phyloP scores from a whole-genome alignment of 2,888 invertebrate genomes.

The Nomada ferruginata region DNA sequence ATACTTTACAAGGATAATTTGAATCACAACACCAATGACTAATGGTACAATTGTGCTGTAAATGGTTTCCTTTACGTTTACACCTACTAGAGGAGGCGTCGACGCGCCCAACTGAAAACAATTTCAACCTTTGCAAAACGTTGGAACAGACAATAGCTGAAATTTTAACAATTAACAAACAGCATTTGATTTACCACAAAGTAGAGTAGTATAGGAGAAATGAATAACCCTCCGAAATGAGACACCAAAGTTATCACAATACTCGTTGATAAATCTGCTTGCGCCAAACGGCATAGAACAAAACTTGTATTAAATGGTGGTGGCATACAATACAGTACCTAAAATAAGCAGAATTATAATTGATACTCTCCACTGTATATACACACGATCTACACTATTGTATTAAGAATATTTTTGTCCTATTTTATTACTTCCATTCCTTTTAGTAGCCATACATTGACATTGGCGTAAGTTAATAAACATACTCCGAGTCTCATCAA shows the following conservation, averaged over 20 bases:
- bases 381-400: not conserved
- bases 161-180: not conserved
- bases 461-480: slow-evolving; percentile 73
- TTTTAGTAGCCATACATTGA: slow-evolving; percentile 80
- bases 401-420: slow-evolving; percentile 1
- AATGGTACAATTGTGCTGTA: slow-evolving; percentile 80
- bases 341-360: slow-evolving; percentile 47
- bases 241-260: slow-evolving; percentile 79
- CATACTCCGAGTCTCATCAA: slow-evolving; percentile 77
- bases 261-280: slow-evolving; percentile 81
- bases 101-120: slow-evolving; percentile 78
- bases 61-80: slow-evolving; percentile 79
- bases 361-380: not conserved
- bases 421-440: slow-evolving; percentile 81
- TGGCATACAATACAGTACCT: slow-evolving; percentile 83
- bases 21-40: slow-evolving; percentile 76
- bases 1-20: slow-evolving; percentile 62
- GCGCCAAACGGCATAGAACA: slow-evolving; percentile 78
- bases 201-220: slow-evolving; percentile 80
- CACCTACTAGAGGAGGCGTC: slow-evolving; percentile 79
- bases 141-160: not conserved
- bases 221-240: slow-evolving; percentile 79
- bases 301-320: slow-evolving; percentile 81
- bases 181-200: slow-evolving; percentile 76
- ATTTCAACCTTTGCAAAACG: not conserved